Evolutionary conservation across 2,888 invertebrate species (phyloP).

Genomic region (Drosophila melanocephala): DNA sequence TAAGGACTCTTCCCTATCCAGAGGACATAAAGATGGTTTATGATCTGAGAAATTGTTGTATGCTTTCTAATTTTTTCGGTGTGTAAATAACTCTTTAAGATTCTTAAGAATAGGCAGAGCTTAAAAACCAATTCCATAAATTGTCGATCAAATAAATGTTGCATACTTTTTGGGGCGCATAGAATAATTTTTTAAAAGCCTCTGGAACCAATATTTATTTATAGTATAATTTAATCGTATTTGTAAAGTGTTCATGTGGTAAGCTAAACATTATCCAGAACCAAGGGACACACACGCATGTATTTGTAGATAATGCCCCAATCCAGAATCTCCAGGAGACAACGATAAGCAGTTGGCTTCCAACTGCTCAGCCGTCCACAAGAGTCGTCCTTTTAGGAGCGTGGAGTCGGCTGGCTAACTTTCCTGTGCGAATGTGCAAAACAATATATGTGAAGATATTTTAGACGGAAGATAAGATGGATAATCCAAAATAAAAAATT

Average conservation of each 20-base stretch:
- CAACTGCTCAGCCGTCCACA: too few species aligned
- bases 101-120: not conserved
- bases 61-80: not conserved
- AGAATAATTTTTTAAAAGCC: not conserved
- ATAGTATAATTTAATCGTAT: not conserved
- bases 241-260: not conserved
- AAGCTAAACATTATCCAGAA: not conserved
- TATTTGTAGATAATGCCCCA: too few species aligned
- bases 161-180: not conserved
- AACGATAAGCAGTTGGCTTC: too few species aligned
- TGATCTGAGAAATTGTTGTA: not conserved
- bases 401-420: too few species aligned
- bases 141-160: not conserved
- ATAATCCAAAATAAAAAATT: not conserved
- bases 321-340: too few species aligned
- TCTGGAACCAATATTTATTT: not conserved
- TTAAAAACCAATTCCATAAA: not conserved
- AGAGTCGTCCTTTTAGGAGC: too few species aligned
- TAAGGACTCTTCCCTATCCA: not conserved
- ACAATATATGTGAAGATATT: not conserved
- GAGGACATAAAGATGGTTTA: not conserved
- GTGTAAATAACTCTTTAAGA: not conserved
- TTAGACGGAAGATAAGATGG: not conserved
- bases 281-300: too few species aligned
- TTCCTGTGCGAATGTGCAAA: not conserved